These are phyloP conservation scores for Drosophila trapezifrons DNA, from an alignment of 1,140 invertebrate species.

Conservation along the genomic window DNA sequence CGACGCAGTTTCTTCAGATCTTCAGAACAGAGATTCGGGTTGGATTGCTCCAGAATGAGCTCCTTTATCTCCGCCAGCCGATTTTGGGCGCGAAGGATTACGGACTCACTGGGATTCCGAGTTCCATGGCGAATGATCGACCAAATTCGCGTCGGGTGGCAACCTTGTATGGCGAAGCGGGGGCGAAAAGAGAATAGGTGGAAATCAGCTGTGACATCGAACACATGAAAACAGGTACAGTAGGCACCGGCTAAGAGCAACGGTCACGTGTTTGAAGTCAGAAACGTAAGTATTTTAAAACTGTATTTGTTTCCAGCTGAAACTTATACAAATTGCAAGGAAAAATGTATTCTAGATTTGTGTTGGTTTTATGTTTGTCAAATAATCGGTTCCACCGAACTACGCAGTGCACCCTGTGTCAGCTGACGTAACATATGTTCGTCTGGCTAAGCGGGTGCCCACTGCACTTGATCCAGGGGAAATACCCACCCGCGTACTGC, in stretches of 20 bases:
- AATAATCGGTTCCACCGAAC: too few species aligned
- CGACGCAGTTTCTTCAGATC: constrained; percentile 84
- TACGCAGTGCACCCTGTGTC: too few species aligned
- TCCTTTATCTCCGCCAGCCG: constrained; percentile 85
- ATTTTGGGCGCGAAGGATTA: constrained; percentile 85
- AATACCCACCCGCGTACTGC: constrained; percentile 85
- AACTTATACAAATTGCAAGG: too few species aligned
- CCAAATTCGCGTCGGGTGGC: constrained; percentile 87
- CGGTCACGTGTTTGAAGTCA: not conserved
- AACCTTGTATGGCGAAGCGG: constrained; percentile 84
- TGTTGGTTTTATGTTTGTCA: too few species aligned
- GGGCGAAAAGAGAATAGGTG: constrained; percentile 11
- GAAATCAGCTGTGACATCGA: constrained; percentile 51
- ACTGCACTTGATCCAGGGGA: constrained; percentile 1
- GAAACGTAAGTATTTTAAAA: too few species aligned
- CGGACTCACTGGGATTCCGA: constrained; percentile 86
- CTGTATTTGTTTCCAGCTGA: too few species aligned
- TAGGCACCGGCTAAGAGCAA: not conserved
- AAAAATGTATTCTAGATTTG: not conserved
- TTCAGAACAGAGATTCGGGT: constrained; percentile 65
- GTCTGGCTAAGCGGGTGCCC: not conserved
- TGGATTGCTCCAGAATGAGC: constrained; percentile 84
- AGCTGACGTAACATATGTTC: constrained; percentile 6
- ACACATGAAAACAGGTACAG: constrained; percentile 3
- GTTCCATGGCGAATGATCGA: constrained; percentile 89